Conservation (phyloP, 2,888 invertebrate species). For the Octodonta nipae region DNA sequence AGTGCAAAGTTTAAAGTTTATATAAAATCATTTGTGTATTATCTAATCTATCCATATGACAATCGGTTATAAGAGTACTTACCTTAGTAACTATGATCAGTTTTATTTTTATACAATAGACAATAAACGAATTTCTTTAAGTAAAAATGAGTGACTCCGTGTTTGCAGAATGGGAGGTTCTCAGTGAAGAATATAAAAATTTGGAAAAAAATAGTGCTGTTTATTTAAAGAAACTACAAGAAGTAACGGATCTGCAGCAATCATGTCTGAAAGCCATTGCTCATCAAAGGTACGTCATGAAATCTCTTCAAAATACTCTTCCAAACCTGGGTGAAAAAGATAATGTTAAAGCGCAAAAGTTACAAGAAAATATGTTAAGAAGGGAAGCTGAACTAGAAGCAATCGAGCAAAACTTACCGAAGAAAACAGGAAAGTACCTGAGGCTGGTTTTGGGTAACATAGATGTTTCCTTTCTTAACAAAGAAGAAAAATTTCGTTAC, state of each 20-base stretch:
- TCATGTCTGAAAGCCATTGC: constrained; percentile 73
- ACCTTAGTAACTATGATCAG: no score
- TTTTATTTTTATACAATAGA: no score
- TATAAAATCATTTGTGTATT: no score
- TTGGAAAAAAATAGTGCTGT: constrained; percentile 60
- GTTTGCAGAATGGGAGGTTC: constrained; percentile 21
- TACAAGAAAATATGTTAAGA: constrained; percentile 61
- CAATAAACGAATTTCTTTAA: no score
- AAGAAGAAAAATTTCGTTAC: constrained; percentile 78
- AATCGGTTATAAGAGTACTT: no score
- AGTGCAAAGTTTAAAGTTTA: no score
- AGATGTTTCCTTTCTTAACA: constrained; percentile 88
- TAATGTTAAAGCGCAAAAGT: constrained; percentile 6
- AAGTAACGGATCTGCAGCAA: constrained; percentile 64
- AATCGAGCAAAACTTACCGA: constrained; percentile 81
- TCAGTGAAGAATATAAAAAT: constrained; percentile 18
- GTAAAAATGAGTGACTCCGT: no score
- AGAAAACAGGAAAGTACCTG: constrained; percentile 75
- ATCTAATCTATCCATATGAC: no score
- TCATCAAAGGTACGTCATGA: constrained; percentile 80
- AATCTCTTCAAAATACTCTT: constrained; percentile 41
- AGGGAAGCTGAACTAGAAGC: constrained; percentile 73
- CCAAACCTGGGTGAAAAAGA: constrained; percentile 4
- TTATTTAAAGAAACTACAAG: constrained; percentile 68
- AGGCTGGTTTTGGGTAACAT: constrained; percentile 88